Evolutionary conservation across 2,797 vertebrate species (phyloP).

Genomic region (Esox lucius): DNA sequence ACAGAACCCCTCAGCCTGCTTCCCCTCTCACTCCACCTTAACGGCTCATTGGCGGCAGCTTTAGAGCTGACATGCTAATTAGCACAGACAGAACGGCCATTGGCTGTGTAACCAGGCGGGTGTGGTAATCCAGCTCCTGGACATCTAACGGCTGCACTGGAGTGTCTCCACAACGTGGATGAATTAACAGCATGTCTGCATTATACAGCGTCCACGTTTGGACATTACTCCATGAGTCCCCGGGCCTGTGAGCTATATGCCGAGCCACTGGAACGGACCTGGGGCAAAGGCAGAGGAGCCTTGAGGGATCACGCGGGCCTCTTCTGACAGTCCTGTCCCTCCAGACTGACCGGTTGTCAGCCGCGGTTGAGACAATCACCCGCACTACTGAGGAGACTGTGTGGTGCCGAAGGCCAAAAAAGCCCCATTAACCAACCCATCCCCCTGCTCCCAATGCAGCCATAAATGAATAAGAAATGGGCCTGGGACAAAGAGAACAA

Average conservation of each 20-base stretch:
- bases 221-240: conserved; percentile 40
- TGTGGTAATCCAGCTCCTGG: neutral
- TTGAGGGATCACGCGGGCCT: conserved; percentile 24
- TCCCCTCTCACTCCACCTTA: conserved; percentile 22
- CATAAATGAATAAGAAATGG: neutral
- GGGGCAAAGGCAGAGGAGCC: neutral
- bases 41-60: conserved; percentile 56
- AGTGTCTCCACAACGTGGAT: neutral
- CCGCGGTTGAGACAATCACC: conserved; percentile 41
- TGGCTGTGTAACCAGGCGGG: conserved; percentile 54
- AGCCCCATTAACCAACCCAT: neutral
- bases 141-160: conserved; percentile 1
- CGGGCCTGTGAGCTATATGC: neutral
- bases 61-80: conserved; percentile 72
- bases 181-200: no score
- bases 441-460: neutral
- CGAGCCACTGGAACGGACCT: neutral
- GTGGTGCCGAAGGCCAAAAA: neutral
- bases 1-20: conserved; percentile 32
- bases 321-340: conserved; percentile 19
- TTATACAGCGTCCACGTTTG: conserved; percentile 18
- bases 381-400: conserved; percentile 14
- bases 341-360: conserved; percentile 26
- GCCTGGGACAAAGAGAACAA: neutral
- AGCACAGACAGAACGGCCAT: conserved; percentile 53